Percentiles rank a stretch among this genome's conserved stretches.
Conservation (phyloP, 2,888 invertebrate species). For the Xestia ashworthii region DNA sequence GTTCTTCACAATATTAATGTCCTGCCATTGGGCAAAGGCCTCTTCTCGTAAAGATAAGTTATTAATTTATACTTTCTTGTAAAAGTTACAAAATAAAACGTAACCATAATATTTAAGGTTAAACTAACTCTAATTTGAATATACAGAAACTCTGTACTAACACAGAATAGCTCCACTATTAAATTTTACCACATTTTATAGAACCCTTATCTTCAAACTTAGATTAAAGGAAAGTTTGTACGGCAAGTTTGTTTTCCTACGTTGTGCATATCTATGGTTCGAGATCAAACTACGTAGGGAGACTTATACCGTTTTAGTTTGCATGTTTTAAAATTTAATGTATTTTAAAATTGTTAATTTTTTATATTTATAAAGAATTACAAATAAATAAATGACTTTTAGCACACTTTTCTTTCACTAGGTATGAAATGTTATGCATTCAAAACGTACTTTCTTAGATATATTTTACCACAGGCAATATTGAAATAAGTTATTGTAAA, state of each 20-base stretch:
- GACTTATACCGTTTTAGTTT: slow-evolving; percentile 48
- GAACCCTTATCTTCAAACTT: slow-evolving; percentile 73
- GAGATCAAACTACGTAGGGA: slow-evolving; percentile 31
- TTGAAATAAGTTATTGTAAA: slow-evolving; percentile 16
- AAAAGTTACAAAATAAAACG: background rate
- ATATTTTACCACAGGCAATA: slow-evolving; percentile 4
- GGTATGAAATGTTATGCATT: background rate
- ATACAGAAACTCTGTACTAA: slow-evolving; percentile 49
- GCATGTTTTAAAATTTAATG: slow-evolving; percentile 11
- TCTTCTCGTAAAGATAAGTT: background rate
- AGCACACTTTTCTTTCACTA: background rate
- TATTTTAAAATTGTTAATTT: background rate
- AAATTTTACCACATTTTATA: slow-evolving; percentile 67
- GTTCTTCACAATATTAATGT: background rate
- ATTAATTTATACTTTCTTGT: background rate
- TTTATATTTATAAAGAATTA: background rate
- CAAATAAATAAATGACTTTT: background rate
- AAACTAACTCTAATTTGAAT: slow-evolving; percentile 2
- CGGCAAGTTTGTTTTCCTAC: slow-evolving; percentile 65
- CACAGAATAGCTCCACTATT: slow-evolving; percentile 50
- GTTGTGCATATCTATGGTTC: slow-evolving; percentile 49
- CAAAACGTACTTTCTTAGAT: background rate
- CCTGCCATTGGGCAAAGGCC: background rate
- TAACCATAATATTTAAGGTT: background rate
- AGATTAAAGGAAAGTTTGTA: slow-evolving; percentile 75